phyloP scores from a whole-genome alignment of 2,888 invertebrate species.

The Ceramica pisi region DNA sequence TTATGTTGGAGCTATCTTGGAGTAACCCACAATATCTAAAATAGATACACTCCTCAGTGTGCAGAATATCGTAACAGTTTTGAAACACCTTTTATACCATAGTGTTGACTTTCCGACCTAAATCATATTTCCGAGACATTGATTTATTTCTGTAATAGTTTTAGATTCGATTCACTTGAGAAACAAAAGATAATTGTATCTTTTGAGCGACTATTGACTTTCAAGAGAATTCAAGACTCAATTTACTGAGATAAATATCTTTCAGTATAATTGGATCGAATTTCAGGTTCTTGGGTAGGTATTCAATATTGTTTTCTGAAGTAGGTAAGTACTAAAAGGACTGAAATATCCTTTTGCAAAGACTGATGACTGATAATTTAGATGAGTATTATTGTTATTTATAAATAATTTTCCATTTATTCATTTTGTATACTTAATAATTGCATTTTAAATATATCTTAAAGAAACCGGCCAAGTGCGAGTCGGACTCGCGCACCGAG shows the following conservation, averaged over 20 bases:
- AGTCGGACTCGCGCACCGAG: too few species aligned
- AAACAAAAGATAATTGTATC: slow-evolving; percentile 17
- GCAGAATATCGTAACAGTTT: slow-evolving; percentile 13
- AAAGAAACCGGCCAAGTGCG: too few species aligned
- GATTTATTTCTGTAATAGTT: slow-evolving; percentile 23
- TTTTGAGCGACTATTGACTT: slow-evolving; percentile 23
- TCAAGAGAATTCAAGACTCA: slow-evolving; percentile 9
- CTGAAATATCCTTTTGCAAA: neutral
- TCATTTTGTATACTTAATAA: too few species aligned
- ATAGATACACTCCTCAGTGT: slow-evolving; percentile 14
- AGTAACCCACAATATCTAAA: slow-evolving; percentile 23
- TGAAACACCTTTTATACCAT: slow-evolving; percentile 47
- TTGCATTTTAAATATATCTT: too few species aligned
- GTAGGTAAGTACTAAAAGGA: neutral
- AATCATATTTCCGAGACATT: slow-evolving; percentile 9
- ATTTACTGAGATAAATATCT: slow-evolving; percentile 20
- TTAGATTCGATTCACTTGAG: slow-evolving; percentile 6
- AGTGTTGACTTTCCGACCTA: slow-evolving; percentile 57
- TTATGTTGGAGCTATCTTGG: neutral
- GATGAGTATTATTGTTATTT: neutral
- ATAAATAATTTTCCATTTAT: too few species aligned
- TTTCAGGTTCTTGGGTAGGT: neutral
- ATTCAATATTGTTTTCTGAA: slow-evolving; percentile 14
- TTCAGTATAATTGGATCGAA: slow-evolving; percentile 16
- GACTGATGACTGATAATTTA: neutral